Conservation (phyloP, 2,113 vertebrate genomes). For the Antigone vipio region DNA sequence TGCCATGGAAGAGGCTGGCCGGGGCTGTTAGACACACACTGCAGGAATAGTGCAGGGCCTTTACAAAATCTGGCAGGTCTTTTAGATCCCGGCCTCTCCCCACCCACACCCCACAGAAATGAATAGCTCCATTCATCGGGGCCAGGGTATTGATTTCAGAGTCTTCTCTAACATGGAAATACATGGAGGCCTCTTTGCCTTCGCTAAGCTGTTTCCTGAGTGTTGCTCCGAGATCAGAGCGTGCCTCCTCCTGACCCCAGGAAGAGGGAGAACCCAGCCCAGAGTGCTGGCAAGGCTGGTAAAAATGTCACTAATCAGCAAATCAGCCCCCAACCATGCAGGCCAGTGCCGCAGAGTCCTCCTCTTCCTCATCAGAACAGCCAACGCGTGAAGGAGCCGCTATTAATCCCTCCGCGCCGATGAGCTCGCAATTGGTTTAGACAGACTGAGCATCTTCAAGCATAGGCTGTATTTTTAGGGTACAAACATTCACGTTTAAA, state of each 20-base stretch:
- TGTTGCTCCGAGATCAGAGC: slow-evolving; percentile 56
- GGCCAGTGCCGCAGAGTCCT: background rate
- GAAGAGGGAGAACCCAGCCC: slow-evolving; percentile 40
- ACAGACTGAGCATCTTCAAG: background rate
- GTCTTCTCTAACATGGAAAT: slow-evolving; percentile 65
- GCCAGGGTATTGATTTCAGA: slow-evolving; percentile 59
- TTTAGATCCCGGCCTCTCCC: background rate
- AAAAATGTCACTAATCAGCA: slow-evolving; percentile 7
- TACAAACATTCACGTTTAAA: background rate
- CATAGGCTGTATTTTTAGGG: background rate
- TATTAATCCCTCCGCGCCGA: fast-evolving
- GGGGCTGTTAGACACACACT: background rate
- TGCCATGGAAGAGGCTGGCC: background rate
- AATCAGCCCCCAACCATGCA: background rate
- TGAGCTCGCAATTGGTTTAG: background rate
- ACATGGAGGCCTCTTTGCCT: slow-evolving; percentile 57
- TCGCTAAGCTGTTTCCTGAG: slow-evolving; percentile 58
- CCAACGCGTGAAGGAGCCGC: fast-evolving
- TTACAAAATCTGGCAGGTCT: slow-evolving; percentile 22
- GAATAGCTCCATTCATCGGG: slow-evolving; percentile 71
- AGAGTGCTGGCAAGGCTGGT: background rate
- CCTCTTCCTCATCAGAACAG: background rate
- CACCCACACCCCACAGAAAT: slow-evolving; percentile 29
- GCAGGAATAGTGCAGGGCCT: background rate
- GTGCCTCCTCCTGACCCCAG: slow-evolving; percentile 26